These are phyloP conservation scores for Busseola fusca DNA, from an alignment of 2,888 invertebrate genomes.

Conservation along the genomic window DNA sequence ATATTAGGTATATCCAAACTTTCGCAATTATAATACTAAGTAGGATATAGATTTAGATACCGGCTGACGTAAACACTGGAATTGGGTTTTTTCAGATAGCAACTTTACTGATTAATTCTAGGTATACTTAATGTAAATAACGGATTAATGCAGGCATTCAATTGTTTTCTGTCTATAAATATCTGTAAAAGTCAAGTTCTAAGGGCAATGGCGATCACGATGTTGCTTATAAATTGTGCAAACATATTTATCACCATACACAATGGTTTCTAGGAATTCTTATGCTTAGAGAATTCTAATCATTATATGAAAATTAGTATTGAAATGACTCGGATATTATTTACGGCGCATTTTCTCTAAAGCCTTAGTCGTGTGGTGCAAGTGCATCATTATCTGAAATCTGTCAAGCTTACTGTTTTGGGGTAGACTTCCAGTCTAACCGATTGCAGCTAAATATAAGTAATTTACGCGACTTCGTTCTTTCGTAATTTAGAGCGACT, in stretches of 20 bases:
- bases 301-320: background rate
- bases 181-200: slow-evolving; percentile 27
- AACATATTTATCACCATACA: slow-evolving; percentile 34
- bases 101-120: slow-evolving; percentile 11
- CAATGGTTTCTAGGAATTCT: slow-evolving; percentile 21
- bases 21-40: too few relatives aligned
- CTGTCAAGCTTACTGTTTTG: background rate
- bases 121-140: background rate
- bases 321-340: background rate
- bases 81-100: slow-evolving; percentile 10
- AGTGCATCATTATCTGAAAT: background rate
- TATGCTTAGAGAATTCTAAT: background rate
- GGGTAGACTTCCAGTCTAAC: background rate
- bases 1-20: too few relatives aligned
- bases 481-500: background rate
- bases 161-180: slow-evolving; percentile 39
- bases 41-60: background rate
- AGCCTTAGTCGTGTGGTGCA: background rate
- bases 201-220: slow-evolving; percentile 38
- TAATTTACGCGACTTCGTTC: too few relatives aligned
- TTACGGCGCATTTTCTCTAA: background rate
- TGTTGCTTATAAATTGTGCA: slow-evolving; percentile 14
- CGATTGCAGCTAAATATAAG: background rate
- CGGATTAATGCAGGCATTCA: background rate
- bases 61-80: slow-evolving; percentile 30